A percentile compares a stretch with the other conserved stretches of the same genome.
These are phyloP conservation scores for Limnephilus auricula DNA, from an alignment of 2,888 invertebrate species.

Conservation along the genomic window DNA sequence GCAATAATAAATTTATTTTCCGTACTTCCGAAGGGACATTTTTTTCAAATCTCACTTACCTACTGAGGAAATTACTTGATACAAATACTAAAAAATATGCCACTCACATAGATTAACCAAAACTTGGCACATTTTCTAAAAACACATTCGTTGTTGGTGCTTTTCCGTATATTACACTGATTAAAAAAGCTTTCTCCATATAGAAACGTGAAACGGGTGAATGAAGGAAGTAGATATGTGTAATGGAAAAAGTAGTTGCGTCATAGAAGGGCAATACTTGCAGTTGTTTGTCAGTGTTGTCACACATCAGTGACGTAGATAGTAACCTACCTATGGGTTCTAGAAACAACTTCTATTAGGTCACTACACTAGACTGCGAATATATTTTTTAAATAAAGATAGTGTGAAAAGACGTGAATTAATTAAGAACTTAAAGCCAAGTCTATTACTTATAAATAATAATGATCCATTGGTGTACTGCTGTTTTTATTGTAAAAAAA, in stretches of 20 bases:
- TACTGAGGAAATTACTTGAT: neutral
- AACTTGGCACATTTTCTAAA: neutral
- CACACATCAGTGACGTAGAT: neutral
- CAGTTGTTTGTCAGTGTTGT: neutral
- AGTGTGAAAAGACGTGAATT: neutral
- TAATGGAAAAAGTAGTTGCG: neutral
- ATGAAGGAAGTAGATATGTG: neutral
- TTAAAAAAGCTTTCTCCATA: neutral
- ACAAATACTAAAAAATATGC: neutral
- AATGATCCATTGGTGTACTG: neutral
- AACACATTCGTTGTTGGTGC: neutral
- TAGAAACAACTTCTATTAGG: neutral
- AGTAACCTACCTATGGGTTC: neutral
- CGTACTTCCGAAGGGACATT: neutral
- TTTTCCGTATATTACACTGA: neutral
- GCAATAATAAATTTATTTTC: neutral
- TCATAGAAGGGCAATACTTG: slow-evolving; percentile 2
- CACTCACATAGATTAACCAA: neutral
- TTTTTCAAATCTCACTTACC: neutral
- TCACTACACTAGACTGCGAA: neutral
- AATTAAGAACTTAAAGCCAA: neutral
- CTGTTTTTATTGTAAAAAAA: neutral
- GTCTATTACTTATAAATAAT: neutral
- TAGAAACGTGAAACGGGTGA: neutral
- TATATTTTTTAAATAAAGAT: neutral